These are phyloP conservation scores for Eucera pruinosa DNA, from an alignment of 2,888 invertebrate species.

Conservation along the genomic window DNA sequence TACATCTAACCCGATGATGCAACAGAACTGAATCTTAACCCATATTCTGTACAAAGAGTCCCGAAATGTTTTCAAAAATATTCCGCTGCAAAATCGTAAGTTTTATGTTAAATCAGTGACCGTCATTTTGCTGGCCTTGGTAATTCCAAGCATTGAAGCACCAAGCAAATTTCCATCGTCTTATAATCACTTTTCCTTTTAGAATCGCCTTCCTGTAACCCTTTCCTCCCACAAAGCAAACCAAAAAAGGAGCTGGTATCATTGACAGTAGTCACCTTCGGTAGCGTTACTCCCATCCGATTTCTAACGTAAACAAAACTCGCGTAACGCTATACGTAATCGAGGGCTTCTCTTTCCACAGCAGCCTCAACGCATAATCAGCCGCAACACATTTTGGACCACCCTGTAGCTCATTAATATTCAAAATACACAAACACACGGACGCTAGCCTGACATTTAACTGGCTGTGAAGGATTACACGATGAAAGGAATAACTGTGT, in stretches of 20 bases:
- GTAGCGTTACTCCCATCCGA: constrained; percentile 6
- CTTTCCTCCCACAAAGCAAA: background rate
- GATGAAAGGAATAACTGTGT: constrained; percentile 57
- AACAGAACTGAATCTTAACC: no score
- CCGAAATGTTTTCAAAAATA: no score
- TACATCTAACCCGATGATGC: no score
- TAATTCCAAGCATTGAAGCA: no score
- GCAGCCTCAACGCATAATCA: no score
- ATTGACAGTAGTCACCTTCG: background rate
- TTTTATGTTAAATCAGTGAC: no score
- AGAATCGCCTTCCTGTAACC: no score
- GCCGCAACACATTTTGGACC: constrained; percentile 69
- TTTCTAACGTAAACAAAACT: constrained; percentile 18
- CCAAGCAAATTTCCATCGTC: no score
- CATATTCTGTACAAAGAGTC: no score
- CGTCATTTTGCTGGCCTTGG: no score
- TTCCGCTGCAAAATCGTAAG: no score
- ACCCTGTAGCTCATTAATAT: constrained; percentile 79
- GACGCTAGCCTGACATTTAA: constrained; percentile 71
- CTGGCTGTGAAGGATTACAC: constrained; percentile 63
- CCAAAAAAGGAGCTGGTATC: background rate
- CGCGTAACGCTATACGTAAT: constrained; percentile 3
- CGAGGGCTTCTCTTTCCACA: background rate
- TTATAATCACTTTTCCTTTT: no score
- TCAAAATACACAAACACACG: constrained; percentile 65